Conservation (phyloP, 2,797 vertebrate genomes). For the Halcyon badia region DNA sequence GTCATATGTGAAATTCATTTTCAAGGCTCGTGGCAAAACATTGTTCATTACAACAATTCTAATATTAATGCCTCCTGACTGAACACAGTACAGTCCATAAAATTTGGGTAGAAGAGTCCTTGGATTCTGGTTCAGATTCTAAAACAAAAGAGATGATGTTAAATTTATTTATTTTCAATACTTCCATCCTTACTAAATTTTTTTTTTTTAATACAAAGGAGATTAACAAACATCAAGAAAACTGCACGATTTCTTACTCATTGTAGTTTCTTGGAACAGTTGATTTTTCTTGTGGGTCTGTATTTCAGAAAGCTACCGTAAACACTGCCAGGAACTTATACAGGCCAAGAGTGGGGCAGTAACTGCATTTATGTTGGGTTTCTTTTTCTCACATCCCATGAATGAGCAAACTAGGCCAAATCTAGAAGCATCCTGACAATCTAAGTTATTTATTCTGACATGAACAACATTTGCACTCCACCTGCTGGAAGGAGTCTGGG, state of each 20-base stretch:
- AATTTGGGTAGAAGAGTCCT: constrained; percentile 96
- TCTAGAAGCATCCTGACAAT: not conserved
- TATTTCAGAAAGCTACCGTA: not conserved
- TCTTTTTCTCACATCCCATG: not conserved
- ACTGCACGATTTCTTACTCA: not conserved
- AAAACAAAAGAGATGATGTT: constrained; percentile 7
- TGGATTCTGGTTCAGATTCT: constrained; percentile 98
- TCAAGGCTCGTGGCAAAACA: constrained; percentile 90
- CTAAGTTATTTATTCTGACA: not conserved
- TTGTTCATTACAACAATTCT: constrained; percentile 98
- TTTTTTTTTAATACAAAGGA: not conserved
- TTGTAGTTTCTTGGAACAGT: not conserved
- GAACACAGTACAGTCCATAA: constrained; percentile 97
- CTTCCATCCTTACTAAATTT: not conserved
- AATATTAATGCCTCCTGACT: constrained; percentile 89
- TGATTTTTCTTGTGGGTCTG: not conserved
- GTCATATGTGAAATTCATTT: constrained; percentile 96
- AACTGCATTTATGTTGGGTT: not conserved
- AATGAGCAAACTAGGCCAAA: not conserved
- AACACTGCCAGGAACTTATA: not conserved
- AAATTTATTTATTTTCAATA: not conserved
- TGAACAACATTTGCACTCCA: not conserved
- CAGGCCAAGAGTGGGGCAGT: not conserved
- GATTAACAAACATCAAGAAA: not conserved
- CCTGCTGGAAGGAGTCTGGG: not conserved